Evolutionary conservation across 2,797 vertebrate genomes (phyloP).

Genomic region (Sardinella longiceps): DNA sequence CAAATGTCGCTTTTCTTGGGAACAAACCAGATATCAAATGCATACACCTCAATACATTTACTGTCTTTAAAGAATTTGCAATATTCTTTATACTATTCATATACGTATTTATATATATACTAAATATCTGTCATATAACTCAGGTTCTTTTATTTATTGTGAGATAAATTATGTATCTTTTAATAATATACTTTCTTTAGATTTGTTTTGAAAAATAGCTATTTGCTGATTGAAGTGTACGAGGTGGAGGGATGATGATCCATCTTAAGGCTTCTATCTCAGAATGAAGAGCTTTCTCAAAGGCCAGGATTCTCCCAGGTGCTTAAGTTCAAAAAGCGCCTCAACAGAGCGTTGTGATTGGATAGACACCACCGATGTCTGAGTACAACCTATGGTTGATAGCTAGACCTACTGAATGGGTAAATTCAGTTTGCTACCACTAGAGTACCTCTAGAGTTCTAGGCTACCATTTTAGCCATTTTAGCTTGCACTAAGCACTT

Average conservation of each 20-base stretch:
- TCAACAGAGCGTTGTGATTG: too few species aligned
- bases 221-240: slow-evolving; percentile 73
- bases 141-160: background rate
- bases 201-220: slow-evolving; percentile 28
- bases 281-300: slow-evolving; percentile 74
- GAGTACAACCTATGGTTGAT: too few species aligned
- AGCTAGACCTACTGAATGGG: too few species aligned
- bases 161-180: slow-evolving; percentile 1
- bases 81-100: background rate
- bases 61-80: background rate
- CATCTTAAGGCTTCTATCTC: slow-evolving; percentile 79
- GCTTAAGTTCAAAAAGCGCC: too few species aligned
- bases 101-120: too few species aligned
- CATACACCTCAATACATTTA: background rate
- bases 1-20: background rate
- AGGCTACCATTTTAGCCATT: too few species aligned
- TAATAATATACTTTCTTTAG: slow-evolving; percentile 19
- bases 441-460: too few species aligned
- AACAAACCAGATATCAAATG: slow-evolving; percentile 1
- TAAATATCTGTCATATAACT: background rate
- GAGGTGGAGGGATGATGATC: slow-evolving; percentile 70
- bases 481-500: too few species aligned
- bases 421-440: too few species aligned
- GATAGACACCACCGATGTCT: too few species aligned
- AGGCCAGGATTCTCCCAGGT: too few species aligned